Percentiles rank a stretch among this genome's conserved stretches.
Evolutionary conservation across 2,888 invertebrate genomes (phyloP).

Genomic region (Caradrina clavipalpis): DNA sequence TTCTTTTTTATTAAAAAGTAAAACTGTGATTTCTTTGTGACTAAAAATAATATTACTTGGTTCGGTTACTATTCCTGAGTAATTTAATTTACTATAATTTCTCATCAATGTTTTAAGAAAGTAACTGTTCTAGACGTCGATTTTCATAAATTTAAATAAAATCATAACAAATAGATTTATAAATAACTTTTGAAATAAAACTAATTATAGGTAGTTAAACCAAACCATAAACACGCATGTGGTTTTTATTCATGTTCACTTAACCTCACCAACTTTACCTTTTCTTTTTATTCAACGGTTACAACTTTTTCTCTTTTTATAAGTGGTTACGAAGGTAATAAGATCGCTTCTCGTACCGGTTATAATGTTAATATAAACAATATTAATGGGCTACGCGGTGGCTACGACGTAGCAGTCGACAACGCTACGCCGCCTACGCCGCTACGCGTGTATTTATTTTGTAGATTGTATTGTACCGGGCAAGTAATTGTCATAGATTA

Average conservation of each 20-base stretch:
- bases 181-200: no score
- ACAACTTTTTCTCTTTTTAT: not conserved
- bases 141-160: not conserved
- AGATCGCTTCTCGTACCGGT: not conserved
- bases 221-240: not conserved
- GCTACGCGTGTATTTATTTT: not conserved
- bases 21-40: no score
- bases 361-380: not conserved
- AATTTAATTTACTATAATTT: no score
- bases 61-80: no score
- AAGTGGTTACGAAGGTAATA: not conserved
- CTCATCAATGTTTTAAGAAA: no score
- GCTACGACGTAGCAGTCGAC: constrained; percentile 27
- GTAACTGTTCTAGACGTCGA: no score
- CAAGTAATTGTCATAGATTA: not conserved
- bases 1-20: no score
- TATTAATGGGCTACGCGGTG: not conserved
- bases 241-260: not conserved
- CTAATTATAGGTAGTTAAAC: no score
- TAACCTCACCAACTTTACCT: not conserved
- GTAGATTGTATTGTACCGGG: not conserved
- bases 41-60: no score
- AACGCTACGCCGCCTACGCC: constrained; percentile 11
- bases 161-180: not conserved
- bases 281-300: constrained; percentile 2